Conservation (phyloP, 2,113 vertebrate species). For the Ceyx cyanopectus region DNA sequence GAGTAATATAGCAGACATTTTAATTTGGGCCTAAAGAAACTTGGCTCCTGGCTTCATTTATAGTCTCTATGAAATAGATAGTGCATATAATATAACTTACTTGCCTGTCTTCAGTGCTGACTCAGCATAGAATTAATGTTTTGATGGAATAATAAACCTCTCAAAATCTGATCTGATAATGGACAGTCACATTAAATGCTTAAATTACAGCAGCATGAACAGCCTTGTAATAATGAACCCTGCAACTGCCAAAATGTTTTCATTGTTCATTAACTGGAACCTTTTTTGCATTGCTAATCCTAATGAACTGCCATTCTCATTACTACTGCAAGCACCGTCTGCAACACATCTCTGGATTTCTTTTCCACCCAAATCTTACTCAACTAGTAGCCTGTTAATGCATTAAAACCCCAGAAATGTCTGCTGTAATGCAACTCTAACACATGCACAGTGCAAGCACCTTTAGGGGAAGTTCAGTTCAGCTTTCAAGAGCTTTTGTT, state of each 20-base stretch:
- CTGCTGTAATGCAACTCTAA: neutral
- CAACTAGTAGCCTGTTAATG: slow-evolving; percentile 28
- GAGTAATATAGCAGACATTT: neutral
- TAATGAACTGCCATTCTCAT: slow-evolving; percentile 54
- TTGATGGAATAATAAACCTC: slow-evolving; percentile 63
- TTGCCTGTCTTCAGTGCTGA: neutral
- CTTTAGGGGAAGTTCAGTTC: slow-evolving; percentile 25
- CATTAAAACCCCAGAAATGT: slow-evolving; percentile 13
- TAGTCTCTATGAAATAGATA: neutral
- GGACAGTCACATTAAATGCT: slow-evolving; percentile 64
- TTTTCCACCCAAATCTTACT: slow-evolving; percentile 56
- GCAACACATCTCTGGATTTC: slow-evolving; percentile 48
- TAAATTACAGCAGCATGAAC: slow-evolving; percentile 17
- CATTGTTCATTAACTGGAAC: slow-evolving; percentile 70
- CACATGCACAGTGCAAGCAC: slow-evolving; percentile 29
- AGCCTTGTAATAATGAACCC: slow-evolving; percentile 27
- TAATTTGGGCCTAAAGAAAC: neutral
- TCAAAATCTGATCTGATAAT: slow-evolving; percentile 67
- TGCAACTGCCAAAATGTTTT: slow-evolving; percentile 62
- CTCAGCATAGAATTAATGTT: slow-evolving; percentile 34
- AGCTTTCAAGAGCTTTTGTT: neutral
- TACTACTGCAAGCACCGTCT: slow-evolving; percentile 44
- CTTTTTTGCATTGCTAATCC: slow-evolving; percentile 70
- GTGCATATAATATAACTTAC: neutral
- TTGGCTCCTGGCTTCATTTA: neutral